Evolutionary conservation across 2,888 invertebrate species (phyloP).

Genomic region (Orthosia gracilis): DNA sequence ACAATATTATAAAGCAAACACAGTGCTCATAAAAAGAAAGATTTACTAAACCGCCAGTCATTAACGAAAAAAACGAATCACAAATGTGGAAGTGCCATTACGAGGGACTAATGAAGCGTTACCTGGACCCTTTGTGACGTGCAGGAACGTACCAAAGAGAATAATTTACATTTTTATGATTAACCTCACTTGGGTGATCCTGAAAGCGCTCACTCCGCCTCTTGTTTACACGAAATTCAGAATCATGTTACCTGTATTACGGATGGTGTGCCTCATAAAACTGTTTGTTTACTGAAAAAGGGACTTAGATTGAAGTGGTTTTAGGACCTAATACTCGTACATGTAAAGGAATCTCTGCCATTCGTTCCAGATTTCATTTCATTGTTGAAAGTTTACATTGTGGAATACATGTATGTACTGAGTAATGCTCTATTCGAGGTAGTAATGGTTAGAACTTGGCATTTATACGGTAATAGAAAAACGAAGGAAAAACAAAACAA

Average conservation of each 20-base stretch:
- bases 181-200: conserved; percentile 72
- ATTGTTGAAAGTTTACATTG: conserved; percentile 1
- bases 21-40: conserved; percentile 35
- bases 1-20: conserved; percentile 14
- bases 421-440: conserved; percentile 3
- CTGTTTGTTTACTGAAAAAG: conserved; percentile 5
- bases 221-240: conserved; percentile 47
- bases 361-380: neutral
- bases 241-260: conserved; percentile 31
- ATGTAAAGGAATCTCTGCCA: neutral
- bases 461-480: conserved; percentile 13
- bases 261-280: conserved; percentile 14
- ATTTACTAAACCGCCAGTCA: conserved; percentile 67
- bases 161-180: conserved; percentile 79
- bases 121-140: conserved; percentile 69
- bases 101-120: conserved; percentile 73
- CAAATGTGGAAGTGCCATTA: conserved; percentile 71
- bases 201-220: conserved; percentile 53
- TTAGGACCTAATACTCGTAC: neutral
- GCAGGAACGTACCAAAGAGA: conserved; percentile 66
- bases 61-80: conserved; percentile 70
- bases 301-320: neutral
- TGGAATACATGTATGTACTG: neutral
- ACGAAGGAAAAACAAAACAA: conserved; percentile 7
- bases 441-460: neutral